phyloP scores from a whole-genome alignment of 2,113 vertebrate species.

The Acrocephalus arundinaceus region DNA sequence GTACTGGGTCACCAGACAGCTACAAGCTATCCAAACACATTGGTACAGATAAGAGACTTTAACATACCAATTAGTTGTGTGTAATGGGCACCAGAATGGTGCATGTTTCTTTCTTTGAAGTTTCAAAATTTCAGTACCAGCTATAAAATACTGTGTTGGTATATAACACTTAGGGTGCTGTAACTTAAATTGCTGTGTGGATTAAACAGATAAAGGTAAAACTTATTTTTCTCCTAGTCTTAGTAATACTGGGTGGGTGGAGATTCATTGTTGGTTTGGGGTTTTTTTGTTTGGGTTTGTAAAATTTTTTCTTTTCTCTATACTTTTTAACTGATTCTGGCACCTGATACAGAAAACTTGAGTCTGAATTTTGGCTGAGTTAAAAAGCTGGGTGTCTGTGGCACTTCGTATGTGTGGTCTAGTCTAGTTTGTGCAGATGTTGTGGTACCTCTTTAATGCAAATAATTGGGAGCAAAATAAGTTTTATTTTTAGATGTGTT shows the following conservation, averaged over 20 bases:
- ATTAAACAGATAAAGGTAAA: not conserved
- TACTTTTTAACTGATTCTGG: not conserved
- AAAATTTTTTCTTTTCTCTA: accelerated
- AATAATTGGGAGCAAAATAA: not conserved
- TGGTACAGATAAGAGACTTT: not conserved
- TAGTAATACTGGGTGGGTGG: not conserved
- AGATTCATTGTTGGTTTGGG: not conserved
- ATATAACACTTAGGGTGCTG: not conserved
- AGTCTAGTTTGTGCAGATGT: not conserved
- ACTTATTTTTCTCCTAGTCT: not conserved
- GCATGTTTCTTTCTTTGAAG: not conserved
- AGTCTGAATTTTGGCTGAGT: not conserved
- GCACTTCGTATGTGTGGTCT: not conserved
- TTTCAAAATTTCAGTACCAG: not conserved
- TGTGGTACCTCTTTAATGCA: not conserved
- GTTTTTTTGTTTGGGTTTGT: not conserved
- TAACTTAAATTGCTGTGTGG: not conserved
- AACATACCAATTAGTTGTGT: not conserved
- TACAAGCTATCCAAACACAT: not conserved
- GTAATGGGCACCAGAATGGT: not conserved
- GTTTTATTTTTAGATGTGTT: not conserved
- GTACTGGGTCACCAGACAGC: not conserved
- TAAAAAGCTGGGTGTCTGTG: not conserved
- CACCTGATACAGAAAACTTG: not conserved
- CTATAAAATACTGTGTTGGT: not conserved